A percentile compares a stretch with the other conserved stretches of the same genome.
Evolutionary conservation across 2,797 vertebrate species (phyloP).

Genomic region (Hafferia zeledoni): DNA sequence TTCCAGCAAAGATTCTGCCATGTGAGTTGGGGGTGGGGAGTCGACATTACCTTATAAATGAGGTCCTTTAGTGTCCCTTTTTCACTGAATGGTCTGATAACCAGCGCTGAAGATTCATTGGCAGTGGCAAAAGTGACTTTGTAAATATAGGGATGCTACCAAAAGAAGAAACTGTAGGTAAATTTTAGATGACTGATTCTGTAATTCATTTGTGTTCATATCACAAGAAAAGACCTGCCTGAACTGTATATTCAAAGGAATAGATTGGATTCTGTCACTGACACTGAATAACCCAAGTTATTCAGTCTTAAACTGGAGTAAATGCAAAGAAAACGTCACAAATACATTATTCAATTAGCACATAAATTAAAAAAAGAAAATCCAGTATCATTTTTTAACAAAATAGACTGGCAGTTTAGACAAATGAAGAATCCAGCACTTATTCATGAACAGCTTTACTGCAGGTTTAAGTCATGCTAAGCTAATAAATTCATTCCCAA

Average conservation of each 20-base stretch:
- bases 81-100: slow-evolving; percentile 92
- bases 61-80: slow-evolving; percentile 93
- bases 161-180: slow-evolving; percentile 53
- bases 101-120: slow-evolving; percentile 90
- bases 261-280: not conserved
- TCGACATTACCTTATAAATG: slow-evolving; percentile 89
- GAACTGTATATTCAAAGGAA: not conserved
- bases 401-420: not conserved
- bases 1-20: not conserved
- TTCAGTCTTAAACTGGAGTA: not conserved
- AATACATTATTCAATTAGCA: not conserved
- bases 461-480: not conserved
- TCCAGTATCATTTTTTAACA: not conserved
- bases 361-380: not conserved
- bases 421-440: not conserved
- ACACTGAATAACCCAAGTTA: not conserved
- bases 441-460: not conserved
- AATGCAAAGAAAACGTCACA: not conserved
- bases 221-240: not conserved
- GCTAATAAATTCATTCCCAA: not conserved
- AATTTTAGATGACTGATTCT: not conserved
- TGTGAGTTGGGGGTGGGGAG: not conserved
- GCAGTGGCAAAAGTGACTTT: slow-evolving; percentile 90
- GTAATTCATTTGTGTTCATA: not conserved
- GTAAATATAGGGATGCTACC: slow-evolving; percentile 89